Evolutionary conservation across 2,888 invertebrate genomes (phyloP).

Genomic region (Microplitis manilae): DNA sequence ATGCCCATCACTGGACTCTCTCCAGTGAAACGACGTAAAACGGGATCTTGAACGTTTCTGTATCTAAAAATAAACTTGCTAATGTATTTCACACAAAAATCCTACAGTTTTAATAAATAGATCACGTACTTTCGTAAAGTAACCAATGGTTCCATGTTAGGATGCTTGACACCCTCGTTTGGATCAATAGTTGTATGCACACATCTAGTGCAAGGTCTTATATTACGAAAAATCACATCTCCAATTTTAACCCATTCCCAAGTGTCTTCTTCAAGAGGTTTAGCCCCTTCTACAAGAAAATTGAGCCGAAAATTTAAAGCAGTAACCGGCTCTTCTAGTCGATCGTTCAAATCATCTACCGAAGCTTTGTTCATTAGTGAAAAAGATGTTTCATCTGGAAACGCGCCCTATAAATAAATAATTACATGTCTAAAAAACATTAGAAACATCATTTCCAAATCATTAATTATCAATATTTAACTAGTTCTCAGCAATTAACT

Average conservation of each 20-base stretch:
- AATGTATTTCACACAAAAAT: background rate
- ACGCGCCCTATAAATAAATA: slow-evolving; percentile 74
- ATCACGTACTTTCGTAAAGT: slow-evolving; percentile 77
- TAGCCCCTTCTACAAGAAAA: slow-evolving; percentile 77
- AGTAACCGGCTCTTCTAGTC: slow-evolving; percentile 74
- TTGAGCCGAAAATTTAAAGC: slow-evolving; percentile 79
- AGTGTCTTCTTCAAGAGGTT: slow-evolving; percentile 78
- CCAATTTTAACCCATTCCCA: slow-evolving; percentile 84
- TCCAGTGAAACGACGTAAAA: slow-evolving; percentile 60
- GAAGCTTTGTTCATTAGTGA: slow-evolving; percentile 80
- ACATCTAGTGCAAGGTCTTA: slow-evolving; percentile 81
- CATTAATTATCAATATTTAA: too few species aligned
- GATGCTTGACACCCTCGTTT: slow-evolving; percentile 76
- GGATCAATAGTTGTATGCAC: slow-evolving; percentile 82
- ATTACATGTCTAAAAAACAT: slow-evolving; percentile 1
- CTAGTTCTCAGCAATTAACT: too few species aligned
- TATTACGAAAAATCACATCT: slow-evolving; percentile 76
- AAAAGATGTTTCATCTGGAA: slow-evolving; percentile 80
- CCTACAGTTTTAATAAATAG: slow-evolving; percentile 10
- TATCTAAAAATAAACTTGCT: slow-evolving; percentile 68
- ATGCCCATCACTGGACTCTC: slow-evolving; percentile 74
- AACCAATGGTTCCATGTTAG: slow-evolving; percentile 77
- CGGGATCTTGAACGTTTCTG: slow-evolving; percentile 68
- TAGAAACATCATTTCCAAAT: too few species aligned
- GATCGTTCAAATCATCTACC: slow-evolving; percentile 78